Base-by-base conservation (phyloP, 2,888 invertebrate genomes). In the Epinotia ramella region DNA sequence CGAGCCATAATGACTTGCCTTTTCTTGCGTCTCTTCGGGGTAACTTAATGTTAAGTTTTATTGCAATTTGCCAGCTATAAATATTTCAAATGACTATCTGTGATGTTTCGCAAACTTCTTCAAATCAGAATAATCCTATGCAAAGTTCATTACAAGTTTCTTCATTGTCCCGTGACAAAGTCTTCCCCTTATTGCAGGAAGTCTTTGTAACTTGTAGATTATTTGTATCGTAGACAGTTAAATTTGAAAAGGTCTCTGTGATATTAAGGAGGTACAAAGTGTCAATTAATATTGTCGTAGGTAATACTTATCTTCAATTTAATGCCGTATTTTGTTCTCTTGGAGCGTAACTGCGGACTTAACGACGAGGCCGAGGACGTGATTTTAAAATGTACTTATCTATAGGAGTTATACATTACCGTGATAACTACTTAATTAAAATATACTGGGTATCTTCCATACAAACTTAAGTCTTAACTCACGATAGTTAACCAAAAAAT, bases 101-200 rank as follows among this genome's bases (percentile, higher is more conserved):
- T 28, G 53, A 57, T 65, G 20, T 64, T 16, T 46, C 64, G 13
- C n/a, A 33, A 18, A 73, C 57, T 57, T 72, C 16, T 53, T 49
- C 7, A 13, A 60, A 73, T 66, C 18, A 24, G 65, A 40, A 66
- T 60, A 73, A 59, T 65, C 44, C 44, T 16, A 33, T 46, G 28
- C 12, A 60, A 72, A 64, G 16, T 73, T 66, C 46, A 60, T 67
- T 49, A 66, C 33, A 40, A 60, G 20, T 67, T 40, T 12, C 28
- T 18, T 33, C 59, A 33, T 74, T 64, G 64, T 69, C 28, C 18
- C 12, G 56, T 12, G 65, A 69, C 46, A 64, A 64, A 69, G 57
- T 73, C 44, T 44, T 69, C 57, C 60, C 65, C 70, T 70, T 75
- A 74, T 64, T 69, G 18, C 73, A 49, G 16, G 53, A 62, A 63